These are phyloP conservation scores for Cryptoblepharus egeriae DNA, from an alignment of 2,797 vertebrate genomes.

Conservation along the genomic window DNA sequence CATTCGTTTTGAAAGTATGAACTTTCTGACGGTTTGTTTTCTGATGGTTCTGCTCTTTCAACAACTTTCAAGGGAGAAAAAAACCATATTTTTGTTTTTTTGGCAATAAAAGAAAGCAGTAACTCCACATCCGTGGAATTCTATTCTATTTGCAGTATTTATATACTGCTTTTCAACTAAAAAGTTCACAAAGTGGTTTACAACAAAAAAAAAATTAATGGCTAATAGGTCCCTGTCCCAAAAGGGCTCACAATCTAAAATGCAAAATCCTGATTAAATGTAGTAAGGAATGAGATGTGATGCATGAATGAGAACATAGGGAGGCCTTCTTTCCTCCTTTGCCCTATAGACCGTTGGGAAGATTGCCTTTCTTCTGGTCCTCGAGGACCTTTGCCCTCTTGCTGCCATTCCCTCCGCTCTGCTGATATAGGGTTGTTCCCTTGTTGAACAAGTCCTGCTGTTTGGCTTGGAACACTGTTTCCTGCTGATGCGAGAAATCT, in stretches of 20 bases:
- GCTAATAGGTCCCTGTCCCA: too few relatives aligned
- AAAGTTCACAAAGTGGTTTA: too few relatives aligned
- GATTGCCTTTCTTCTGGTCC: neutral
- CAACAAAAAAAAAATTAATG: too few relatives aligned
- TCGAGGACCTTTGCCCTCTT: too few relatives aligned
- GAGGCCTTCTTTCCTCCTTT: neutral
- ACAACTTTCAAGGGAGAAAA: neutral
- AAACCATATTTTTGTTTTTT: too few relatives aligned
- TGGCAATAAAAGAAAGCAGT: neutral
- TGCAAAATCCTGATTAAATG: neutral
- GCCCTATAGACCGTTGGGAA: neutral
- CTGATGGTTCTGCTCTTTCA: too few relatives aligned
- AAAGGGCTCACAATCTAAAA: too few relatives aligned
- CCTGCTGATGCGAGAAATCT: slow-evolving; percentile 34
- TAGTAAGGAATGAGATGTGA: neutral
- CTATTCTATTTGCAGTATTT: too few relatives aligned
- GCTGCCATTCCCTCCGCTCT: neutral
- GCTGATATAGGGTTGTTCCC: neutral
- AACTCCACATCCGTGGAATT: neutral
- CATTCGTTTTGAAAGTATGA: too few relatives aligned
- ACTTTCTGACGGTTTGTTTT: too few relatives aligned
- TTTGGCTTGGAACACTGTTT: slow-evolving; percentile 8
- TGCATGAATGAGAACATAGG: neutral
- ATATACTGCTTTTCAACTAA: too few relatives aligned
- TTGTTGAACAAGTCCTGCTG: neutral